phyloP scores from a whole-genome alignment of 2,888 invertebrate genomes.

The Trichacis sp. region DNA sequence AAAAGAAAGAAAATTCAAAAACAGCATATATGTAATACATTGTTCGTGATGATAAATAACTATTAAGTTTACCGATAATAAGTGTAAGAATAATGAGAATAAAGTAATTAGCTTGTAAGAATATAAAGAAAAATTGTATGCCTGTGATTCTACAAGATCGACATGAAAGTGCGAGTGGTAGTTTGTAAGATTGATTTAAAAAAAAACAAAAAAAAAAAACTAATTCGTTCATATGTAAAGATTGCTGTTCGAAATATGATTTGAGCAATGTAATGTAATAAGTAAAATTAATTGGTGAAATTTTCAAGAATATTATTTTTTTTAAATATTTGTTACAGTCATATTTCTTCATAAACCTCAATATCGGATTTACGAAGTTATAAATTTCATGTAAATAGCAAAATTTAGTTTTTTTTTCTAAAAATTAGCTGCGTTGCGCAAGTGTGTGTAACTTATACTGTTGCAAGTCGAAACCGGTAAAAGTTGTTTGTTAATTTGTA shows the following conservation, averaged over 20 bases:
- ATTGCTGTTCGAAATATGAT: slow-evolving; percentile 39
- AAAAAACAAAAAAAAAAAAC: slow-evolving; percentile 3
- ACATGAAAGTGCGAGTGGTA: slow-evolving; percentile 36
- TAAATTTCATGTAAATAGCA: too few species aligned
- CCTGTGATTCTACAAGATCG: slow-evolving; percentile 41
- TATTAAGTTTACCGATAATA: slow-evolving; percentile 29
- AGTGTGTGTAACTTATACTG: neutral
- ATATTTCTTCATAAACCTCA: too few species aligned
- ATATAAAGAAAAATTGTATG: slow-evolving; percentile 26
- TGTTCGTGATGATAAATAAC: slow-evolving; percentile 38
- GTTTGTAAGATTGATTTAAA: slow-evolving; percentile 30
- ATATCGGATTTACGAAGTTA: too few species aligned
- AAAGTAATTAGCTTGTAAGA: slow-evolving; percentile 31
- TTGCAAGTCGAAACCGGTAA: too few species aligned
- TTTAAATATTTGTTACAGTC: too few species aligned
- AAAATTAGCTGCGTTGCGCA: neutral
- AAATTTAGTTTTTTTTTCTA: too few species aligned
- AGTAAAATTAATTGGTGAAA: too few species aligned
- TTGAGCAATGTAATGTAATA: too few species aligned
- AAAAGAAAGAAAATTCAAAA: slow-evolving; percentile 29
- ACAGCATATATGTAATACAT: slow-evolving; percentile 34
- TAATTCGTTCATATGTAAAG: slow-evolving; percentile 28
- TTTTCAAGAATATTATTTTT: too few species aligned
- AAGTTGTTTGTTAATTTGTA: neutral
- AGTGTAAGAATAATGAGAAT: slow-evolving; percentile 28